Conservation (phyloP, 1,140 invertebrate genomes). For the Tetranychus urticae region DNA sequence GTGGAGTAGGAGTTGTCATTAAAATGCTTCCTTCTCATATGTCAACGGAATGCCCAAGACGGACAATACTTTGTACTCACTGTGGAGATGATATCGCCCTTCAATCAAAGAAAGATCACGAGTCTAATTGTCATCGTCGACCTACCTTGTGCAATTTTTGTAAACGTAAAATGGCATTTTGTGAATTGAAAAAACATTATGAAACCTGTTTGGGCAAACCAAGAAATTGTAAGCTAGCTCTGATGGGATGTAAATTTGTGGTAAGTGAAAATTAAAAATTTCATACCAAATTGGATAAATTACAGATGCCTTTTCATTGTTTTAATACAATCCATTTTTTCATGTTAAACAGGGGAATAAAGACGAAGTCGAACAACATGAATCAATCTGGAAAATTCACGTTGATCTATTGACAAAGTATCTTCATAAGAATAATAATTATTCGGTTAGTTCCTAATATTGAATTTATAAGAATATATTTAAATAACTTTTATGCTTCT, state of each 20-base stretch:
- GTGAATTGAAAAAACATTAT: conserved; percentile 2
- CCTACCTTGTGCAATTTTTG: conserved; percentile 4
- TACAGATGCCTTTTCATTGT: neutral
- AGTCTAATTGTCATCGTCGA: neutral
- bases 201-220: conserved; percentile 6
- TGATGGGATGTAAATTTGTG: conserved; percentile 4
- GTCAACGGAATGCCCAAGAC: conserved; percentile 5
- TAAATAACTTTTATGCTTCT: neutral
- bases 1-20: conserved; percentile 4
- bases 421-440: neutral
- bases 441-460: neutral
- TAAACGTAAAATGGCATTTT: conserved; percentile 1
- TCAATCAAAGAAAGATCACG: conserved; percentile 3
- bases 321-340: conserved; percentile 1
- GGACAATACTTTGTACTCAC: neutral
- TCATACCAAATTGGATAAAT: neutral
- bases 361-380: conserved; percentile 4
- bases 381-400: conserved; percentile 5
- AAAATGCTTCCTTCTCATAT: conserved; percentile 4
- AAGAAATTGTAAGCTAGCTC: conserved; percentile 3
- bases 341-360: neutral
- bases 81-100: conserved; percentile 6
- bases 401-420: neutral
- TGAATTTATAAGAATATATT: neutral
- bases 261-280: neutral